Percentiles rank a stretch among this genome's conserved stretches.
phyloP scores from a whole-genome alignment of 2,888 invertebrate species.

The Aspidapion aeneum region DNA sequence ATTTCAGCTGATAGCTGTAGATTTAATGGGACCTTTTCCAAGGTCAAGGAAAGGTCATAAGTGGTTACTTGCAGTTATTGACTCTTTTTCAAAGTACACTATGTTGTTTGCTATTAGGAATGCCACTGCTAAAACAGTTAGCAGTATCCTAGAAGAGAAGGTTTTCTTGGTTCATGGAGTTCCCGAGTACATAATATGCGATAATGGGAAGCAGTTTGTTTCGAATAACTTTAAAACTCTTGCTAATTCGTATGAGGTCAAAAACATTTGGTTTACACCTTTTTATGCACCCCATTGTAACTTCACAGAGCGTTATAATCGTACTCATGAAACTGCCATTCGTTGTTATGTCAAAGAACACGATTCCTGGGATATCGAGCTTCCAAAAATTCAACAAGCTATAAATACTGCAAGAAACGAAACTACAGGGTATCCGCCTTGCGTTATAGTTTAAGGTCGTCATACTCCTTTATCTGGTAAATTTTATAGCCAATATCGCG shows the following conservation, averaged over 20 bases:
- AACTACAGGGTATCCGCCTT: too few species aligned
- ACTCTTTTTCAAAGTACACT: background rate
- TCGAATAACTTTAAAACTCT: slow-evolving; percentile 12
- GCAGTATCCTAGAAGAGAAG: background rate
- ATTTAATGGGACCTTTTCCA: background rate
- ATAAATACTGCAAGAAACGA: too few species aligned
- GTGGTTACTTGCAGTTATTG: background rate
- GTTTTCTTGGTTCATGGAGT: background rate
- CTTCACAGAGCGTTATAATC: slow-evolving; percentile 11
- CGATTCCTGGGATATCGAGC: too few species aligned
- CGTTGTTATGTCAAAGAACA: too few species aligned
- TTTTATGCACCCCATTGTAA: slow-evolving; percentile 8
- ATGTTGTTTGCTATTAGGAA: background rate
- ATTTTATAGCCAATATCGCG: too few species aligned
- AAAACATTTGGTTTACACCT: too few species aligned
- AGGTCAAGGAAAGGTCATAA: background rate
- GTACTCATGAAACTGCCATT: background rate
- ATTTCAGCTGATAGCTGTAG: background rate
- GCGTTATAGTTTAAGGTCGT: too few species aligned
- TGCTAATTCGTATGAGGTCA: slow-evolving; percentile 5
- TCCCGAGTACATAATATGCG: background rate
- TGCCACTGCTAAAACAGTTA: background rate
- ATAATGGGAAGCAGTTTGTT: slow-evolving; percentile 15
- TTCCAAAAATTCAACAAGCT: too few species aligned
- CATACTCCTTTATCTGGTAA: too few species aligned